These are phyloP conservation scores for Brachyrhaphis roseni DNA, from an alignment of 2,797 vertebrate species.

Conservation along the genomic window DNA sequence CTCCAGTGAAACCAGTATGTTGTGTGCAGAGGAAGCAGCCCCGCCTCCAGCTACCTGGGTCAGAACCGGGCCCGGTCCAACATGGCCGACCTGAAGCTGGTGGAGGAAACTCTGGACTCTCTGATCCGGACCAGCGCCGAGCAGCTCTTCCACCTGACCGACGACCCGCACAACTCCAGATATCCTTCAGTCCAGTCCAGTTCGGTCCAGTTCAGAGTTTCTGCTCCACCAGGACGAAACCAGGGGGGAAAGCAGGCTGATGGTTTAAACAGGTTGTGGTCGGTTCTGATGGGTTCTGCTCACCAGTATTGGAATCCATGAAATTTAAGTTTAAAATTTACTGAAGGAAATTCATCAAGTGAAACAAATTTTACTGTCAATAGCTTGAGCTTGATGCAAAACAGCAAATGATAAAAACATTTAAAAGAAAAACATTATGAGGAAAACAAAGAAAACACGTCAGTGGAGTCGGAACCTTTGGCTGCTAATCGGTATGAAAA, in stretches of 20 bases:
- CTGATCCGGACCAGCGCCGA: constrained; percentile 90
- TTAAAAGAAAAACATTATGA: too few species aligned
- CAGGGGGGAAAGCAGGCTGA: background rate
- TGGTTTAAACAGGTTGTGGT: background rate
- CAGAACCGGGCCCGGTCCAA: constrained; percentile 76
- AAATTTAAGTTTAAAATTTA: too few species aligned
- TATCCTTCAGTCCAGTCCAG: constrained; percentile 84
- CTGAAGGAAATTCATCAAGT: too few species aligned
- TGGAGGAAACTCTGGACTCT: constrained; percentile 90
- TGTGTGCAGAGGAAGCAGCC: constrained; percentile 77
- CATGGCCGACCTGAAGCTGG: constrained; percentile 83
- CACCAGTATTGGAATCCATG: too few species aligned
- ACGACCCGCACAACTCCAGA: constrained; percentile 85
- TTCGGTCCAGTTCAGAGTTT: too few species aligned
- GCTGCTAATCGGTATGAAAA: too few species aligned
- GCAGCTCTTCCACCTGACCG: constrained; percentile 88
- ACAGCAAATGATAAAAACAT: too few species aligned
- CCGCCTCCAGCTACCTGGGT: constrained; percentile 65
- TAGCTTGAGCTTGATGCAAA: too few species aligned
- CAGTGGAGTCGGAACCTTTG: too few species aligned
- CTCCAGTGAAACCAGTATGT: background rate
- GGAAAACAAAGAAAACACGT: too few species aligned
- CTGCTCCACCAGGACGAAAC: too few species aligned
- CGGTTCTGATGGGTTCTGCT: background rate
- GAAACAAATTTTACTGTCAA: too few species aligned